A percentile compares a stretch with the other conserved stretches of the same genome.
Conservation (phyloP, 2,113 vertebrate genomes). For the Oophaga pumilio region DNA sequence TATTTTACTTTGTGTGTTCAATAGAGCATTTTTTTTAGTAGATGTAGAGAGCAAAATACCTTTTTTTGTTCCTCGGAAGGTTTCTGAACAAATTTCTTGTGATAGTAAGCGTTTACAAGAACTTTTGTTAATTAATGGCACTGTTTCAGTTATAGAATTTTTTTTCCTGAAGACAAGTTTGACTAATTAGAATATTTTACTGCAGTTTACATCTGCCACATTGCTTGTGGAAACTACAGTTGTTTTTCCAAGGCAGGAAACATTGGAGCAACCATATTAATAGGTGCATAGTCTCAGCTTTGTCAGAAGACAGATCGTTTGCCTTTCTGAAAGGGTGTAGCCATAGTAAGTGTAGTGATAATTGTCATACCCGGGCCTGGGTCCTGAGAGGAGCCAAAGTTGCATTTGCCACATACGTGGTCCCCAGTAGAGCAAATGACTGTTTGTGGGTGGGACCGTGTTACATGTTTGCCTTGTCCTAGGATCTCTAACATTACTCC, state of each 20-base stretch:
- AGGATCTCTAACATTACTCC: no score
- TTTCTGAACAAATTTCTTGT: neutral
- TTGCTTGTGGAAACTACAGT: neutral
- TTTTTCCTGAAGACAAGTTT: neutral
- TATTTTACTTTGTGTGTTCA: conserved; percentile 48
- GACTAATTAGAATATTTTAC: neutral
- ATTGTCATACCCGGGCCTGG: neutral
- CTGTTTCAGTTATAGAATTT: neutral
- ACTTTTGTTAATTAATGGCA: neutral
- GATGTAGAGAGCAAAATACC: neutral
- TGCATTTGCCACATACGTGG: neutral
- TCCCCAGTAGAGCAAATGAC: neutral
- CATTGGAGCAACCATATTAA: neutral
- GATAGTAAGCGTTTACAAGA: neutral
- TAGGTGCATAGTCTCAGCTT: neutral
- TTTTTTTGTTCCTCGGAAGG: conserved; percentile 13
- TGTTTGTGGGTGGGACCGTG: neutral
- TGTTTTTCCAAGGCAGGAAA: neutral
- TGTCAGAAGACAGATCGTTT: neutral
- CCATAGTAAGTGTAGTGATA: neutral
- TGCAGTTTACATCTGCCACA: neutral
- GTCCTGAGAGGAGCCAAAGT: neutral
- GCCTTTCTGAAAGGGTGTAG: neutral
- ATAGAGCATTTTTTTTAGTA: conserved; percentile 3
- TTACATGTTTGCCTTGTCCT: no score